Evolutionary conservation across 2,797 vertebrate genomes (phyloP).

Genomic region (Calcarius lapponicus): DNA sequence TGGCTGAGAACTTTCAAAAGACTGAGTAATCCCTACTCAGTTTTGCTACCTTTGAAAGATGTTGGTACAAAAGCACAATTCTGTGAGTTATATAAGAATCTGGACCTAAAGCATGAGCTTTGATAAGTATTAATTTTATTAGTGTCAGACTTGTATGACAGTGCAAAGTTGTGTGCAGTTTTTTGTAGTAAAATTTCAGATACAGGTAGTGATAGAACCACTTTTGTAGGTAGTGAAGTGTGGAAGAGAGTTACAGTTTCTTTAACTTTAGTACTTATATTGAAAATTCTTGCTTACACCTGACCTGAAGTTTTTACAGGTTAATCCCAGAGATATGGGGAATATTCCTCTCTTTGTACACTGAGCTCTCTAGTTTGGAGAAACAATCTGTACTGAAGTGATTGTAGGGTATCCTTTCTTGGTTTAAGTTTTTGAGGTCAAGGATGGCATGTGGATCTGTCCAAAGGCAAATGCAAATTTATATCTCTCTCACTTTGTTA

Average conservation of each 20-base stretch:
- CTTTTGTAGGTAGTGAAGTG: neutral
- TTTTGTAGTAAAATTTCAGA: neutral
- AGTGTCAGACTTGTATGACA: neutral
- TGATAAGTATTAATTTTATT: neutral
- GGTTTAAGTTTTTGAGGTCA: neutral
- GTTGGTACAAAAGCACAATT: accelerated
- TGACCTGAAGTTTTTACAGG: neutral
- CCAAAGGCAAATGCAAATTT: neutral
- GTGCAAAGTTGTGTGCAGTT: neutral
- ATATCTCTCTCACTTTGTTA: neutral
- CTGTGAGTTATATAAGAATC: neutral
- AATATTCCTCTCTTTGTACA: neutral
- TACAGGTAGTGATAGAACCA: neutral
- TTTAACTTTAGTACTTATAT: neutral
- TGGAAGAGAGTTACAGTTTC: neutral
- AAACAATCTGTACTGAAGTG: neutral
- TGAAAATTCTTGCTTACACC: neutral
- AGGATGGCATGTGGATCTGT: neutral
- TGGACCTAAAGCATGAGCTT: neutral
- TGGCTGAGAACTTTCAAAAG: neutral
- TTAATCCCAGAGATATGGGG: neutral
- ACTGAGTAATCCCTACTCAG: neutral
- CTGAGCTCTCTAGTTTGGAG: neutral
- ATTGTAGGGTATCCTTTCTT: neutral
- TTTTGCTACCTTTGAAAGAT: neutral